Percentiles rank a stretch among this genome's conserved stretches.
Evolutionary conservation across 2,797 vertebrate species (phyloP).

Genomic region (Pelodytes ibericus): DNA sequence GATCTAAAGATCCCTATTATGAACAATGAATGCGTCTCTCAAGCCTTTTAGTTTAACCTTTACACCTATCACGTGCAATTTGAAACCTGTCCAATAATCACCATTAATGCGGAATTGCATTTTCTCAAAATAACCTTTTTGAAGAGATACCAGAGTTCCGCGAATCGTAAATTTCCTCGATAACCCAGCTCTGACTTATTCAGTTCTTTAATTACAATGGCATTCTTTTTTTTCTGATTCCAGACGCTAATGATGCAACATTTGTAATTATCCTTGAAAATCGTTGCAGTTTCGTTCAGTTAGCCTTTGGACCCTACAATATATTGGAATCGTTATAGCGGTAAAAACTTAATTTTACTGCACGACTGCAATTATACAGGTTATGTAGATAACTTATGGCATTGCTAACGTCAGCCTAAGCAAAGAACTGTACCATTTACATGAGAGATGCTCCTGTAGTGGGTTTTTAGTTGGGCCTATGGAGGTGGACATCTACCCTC

Average conservation of each 20-base stretch:
- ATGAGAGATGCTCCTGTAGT: too few relatives aligned
- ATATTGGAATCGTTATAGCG: neutral
- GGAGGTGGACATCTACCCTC: too few relatives aligned
- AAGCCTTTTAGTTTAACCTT: too few relatives aligned
- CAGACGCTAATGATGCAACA: neutral
- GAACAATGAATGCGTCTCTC: too few relatives aligned
- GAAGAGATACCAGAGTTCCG: neutral
- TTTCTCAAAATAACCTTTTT: neutral
- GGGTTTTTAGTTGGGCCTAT: too few relatives aligned
- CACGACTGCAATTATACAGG: neutral
- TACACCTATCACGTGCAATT: neutral
- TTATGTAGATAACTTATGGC: too few relatives aligned
- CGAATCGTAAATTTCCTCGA: neutral
- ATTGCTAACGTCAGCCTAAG: too few relatives aligned
- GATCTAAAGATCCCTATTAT: too few relatives aligned
- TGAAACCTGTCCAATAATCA: neutral
- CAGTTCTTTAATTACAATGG: neutral
- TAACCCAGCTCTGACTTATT: neutral
- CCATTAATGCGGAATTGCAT: neutral
- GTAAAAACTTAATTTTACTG: neutral
- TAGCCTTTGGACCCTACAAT: neutral
- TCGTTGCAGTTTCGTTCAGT: neutral
- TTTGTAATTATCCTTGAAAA: slow-evolving; percentile 7
- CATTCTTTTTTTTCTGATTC: neutral
- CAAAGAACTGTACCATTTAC: too few relatives aligned